phyloP scores from a whole-genome alignment of 2,113 vertebrate species.

The Panurus biarmicus region DNA sequence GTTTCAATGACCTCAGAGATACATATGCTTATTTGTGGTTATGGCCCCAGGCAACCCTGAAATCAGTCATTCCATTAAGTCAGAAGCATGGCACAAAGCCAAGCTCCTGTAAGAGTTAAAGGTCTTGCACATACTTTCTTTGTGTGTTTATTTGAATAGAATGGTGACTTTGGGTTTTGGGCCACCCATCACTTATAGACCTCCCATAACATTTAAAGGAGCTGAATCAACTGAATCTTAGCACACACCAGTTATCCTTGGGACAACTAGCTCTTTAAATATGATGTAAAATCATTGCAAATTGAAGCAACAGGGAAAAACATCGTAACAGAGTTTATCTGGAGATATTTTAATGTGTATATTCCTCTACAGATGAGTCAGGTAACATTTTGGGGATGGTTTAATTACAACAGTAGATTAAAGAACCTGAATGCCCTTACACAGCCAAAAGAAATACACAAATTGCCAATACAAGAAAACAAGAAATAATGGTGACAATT shows the following conservation, averaged over 20 bases:
- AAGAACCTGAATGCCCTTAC: background rate
- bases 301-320: background rate
- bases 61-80: slow-evolving; percentile 25
- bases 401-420: background rate
- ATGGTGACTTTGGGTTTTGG: slow-evolving; percentile 24
- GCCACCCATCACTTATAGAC: slow-evolving; percentile 39
- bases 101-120: slow-evolving; percentile 42
- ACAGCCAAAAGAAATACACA: background rate
- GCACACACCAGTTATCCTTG: background rate
- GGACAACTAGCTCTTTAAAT: background rate
- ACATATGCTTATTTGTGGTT: slow-evolving; percentile 14
- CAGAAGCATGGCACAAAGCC: background rate
- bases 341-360: background rate
- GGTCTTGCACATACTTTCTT: slow-evolving; percentile 26
- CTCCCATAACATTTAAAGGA: slow-evolving; percentile 2
- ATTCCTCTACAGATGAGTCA: background rate
- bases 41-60: slow-evolving; percentile 10
- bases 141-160: slow-evolving; percentile 31
- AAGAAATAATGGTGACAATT: background rate
- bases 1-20: slow-evolving; percentile 25
- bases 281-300: background rate
- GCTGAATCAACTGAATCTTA: background rate
- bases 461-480: background rate
- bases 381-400: background rate
- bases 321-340: background rate